Conservation (phyloP, 1,140 invertebrate genomes). For the Brachionus rubens region DNA sequence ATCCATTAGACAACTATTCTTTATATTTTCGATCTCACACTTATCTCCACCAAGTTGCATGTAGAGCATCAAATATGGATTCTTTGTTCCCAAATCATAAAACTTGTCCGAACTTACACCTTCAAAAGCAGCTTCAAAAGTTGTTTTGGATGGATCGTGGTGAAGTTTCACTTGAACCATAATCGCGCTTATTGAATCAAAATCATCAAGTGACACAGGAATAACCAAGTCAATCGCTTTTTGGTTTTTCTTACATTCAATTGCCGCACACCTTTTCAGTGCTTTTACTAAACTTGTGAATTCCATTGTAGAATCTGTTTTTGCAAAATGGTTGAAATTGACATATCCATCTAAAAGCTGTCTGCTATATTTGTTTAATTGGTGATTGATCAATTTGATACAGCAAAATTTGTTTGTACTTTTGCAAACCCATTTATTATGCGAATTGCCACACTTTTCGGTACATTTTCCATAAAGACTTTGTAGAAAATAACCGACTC, state of each 20-base stretch:
- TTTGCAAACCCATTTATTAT: not conserved
- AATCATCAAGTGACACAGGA: not conserved
- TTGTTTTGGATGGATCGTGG: not conserved
- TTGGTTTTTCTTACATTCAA: not conserved
- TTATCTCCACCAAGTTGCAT: not conserved
- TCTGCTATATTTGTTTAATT: not conserved
- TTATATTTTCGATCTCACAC: not conserved
- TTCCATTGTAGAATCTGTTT: not conserved
- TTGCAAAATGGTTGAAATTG: conserved; percentile 5
- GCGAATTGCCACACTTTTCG: not conserved
- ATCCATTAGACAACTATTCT: not conserved
- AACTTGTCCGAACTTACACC: not conserved
- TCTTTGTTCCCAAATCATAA: not conserved
- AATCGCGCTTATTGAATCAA: not conserved
- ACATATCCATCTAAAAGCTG: not conserved
- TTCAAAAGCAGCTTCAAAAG: not conserved
- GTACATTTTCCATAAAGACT: conserved; percentile 4
- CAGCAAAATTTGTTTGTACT: not conserved
- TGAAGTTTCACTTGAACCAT: not conserved
- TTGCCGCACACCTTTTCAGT: not conserved
- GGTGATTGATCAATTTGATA: not conserved
- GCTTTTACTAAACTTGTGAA: not conserved
- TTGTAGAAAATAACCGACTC: not conserved
- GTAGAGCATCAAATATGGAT: not conserved
- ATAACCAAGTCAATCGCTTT: conserved; percentile 6